Evolutionary conservation across 2,797 vertebrate species (phyloP).

Genomic region (Euphonia xanthogaster): DNA sequence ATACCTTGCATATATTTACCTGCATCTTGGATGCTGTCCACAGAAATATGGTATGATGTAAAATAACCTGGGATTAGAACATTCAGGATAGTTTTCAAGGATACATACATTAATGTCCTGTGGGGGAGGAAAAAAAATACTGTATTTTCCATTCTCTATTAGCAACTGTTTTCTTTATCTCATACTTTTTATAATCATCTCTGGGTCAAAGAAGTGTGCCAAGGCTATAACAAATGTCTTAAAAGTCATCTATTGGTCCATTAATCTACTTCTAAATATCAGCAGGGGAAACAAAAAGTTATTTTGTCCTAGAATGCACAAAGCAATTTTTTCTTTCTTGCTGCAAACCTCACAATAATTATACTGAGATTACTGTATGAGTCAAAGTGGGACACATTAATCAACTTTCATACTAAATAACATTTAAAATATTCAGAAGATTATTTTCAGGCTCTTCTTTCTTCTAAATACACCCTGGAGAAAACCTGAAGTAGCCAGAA

Average conservation of each 20-base stretch:
- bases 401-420: neutral
- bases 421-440: neutral
- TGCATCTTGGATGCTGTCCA: slow-evolving; percentile 98
- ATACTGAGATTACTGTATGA: neutral
- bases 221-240: neutral
- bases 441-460: neutral
- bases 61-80: slow-evolving; percentile 95
- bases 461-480: neutral
- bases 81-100: slow-evolving; percentile 96
- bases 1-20: slow-evolving; percentile 77
- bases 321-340: neutral
- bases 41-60: slow-evolving; percentile 99
- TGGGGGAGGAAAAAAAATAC: neutral
- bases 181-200: neutral
- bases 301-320: neutral
- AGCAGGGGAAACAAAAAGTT: neutral
- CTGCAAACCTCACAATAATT: neutral
- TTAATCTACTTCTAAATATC: neutral
- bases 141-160: neutral
- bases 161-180: neutral
- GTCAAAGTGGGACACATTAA: neutral
- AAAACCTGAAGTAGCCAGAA: neutral
- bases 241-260: neutral
- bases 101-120: slow-evolving; percentile 99
- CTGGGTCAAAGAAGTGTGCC: neutral